Percentiles rank a stretch among this genome's conserved stretches.
Evolutionary conservation across 2,888 invertebrate species (phyloP).

Genomic region (Notocelia uddmanniana): DNA sequence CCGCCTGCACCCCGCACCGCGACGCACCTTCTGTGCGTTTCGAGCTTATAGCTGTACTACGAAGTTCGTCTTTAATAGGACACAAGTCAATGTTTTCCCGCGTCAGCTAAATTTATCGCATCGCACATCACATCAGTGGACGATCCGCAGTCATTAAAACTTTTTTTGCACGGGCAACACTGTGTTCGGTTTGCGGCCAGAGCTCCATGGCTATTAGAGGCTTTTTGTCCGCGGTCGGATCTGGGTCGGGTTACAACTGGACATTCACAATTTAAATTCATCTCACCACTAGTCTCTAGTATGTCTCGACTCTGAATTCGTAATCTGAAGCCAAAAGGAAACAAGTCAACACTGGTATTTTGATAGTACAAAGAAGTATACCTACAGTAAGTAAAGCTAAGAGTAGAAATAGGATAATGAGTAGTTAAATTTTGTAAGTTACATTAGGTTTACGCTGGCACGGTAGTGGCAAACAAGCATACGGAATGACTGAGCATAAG

Average conservation of each 20-base stretch:
- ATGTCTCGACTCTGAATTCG: not conserved
- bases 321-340: not conserved
- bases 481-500: too few relatives aligned
- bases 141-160: conserved; percentile 3
- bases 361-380: too few relatives aligned
- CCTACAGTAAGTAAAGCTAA: too few relatives aligned
- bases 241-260: conserved; percentile 40
- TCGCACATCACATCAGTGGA: conserved; percentile 11
- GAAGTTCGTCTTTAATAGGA: too few relatives aligned
- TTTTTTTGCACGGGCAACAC: conserved; percentile 60
- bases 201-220: conserved; percentile 53
- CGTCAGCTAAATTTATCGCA: not conserved
- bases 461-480: too few relatives aligned
- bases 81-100: not conserved
- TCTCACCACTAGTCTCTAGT: not conserved
- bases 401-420: too few relatives aligned
- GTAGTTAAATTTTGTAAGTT: too few relatives aligned
- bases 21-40: too few relatives aligned
- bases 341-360: too few relatives aligned
- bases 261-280: not conserved
- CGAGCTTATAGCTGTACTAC: too few relatives aligned
- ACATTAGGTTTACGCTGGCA: too few relatives aligned
- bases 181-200: conserved; percentile 56
- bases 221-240: conserved; percentile 49
- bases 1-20: too few relatives aligned